A percentile compares a stretch with the other conserved stretches of the same genome.
Evolutionary conservation across 2,113 vertebrate species (phyloP).

Genomic region (Grammomys surdaster): DNA sequence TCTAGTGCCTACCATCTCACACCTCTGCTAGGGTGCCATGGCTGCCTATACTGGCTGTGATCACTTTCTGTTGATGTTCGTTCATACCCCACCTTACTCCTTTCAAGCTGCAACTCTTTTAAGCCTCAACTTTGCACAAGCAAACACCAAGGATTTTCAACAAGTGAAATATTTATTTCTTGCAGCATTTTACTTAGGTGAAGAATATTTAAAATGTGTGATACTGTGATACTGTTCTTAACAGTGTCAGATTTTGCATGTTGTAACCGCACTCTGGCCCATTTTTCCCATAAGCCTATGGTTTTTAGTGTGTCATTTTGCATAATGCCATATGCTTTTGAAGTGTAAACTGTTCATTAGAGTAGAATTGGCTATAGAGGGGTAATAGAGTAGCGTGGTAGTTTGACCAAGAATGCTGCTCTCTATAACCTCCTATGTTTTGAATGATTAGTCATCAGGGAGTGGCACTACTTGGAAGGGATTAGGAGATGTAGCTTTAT

Average conservation of each 20-base stretch:
- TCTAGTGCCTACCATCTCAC: background rate
- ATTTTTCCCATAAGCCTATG: background rate
- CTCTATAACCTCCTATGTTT: background rate
- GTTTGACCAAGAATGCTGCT: background rate
- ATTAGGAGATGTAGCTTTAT: background rate
- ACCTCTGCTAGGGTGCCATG: background rate
- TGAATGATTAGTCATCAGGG: background rate
- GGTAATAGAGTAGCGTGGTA: background rate
- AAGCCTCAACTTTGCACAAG: background rate
- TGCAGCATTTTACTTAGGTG: background rate
- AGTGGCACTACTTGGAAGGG: background rate
- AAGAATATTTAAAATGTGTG: background rate
- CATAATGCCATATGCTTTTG: background rate
- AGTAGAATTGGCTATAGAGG: background rate
- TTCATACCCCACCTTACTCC: background rate
- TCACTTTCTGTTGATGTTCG: background rate
- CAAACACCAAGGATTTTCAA: background rate
- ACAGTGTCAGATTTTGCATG: background rate
- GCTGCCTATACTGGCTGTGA: background rate
- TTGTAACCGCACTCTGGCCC: background rate
- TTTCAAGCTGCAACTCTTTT: background rate
- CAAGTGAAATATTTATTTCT: background rate
- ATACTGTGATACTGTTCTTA: background rate
- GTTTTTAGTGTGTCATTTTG: background rate
- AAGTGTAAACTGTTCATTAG: background rate